Base-by-base conservation (phyloP, 2,888 invertebrate species). In the Aporophyla nigra region DNA sequence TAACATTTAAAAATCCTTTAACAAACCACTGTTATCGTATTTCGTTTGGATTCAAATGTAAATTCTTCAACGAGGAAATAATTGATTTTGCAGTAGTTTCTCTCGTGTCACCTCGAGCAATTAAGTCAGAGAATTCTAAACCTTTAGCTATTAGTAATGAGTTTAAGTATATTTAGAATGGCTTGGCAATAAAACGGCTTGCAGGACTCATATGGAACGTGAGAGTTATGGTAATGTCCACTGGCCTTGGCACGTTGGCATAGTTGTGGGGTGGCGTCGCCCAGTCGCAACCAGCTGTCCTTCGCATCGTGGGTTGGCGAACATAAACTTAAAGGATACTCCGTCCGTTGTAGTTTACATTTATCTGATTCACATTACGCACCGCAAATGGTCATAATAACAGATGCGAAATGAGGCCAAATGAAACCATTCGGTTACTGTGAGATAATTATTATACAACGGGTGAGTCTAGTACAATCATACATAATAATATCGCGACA, bases 191-290 rank as follows among this genome's bases (percentile, higher is more conserved):
- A 89, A 87, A 89, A 88, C 76, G 69, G 73, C 58, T 83, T 70
- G 51, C 71, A 84, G 82, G 82, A 76, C 74, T 84, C 74, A 86
- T 87, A 83, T 87, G 78, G 87, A 90, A 91, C 90, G 91, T 91
- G 88, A 89, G 88, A 89, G 87, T 87, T 92, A 92, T 91, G 91
- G 89, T 92, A 92, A 93, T 90, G 89, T 83, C 80, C 83, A 81
- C 82, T 82, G 90, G 86, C 94, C 95, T 93, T 94, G 94, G 93
- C 93, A 92, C 91, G 89, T 88, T 94, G 91, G 93, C 93, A 92
- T 89, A 87, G 83, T 90, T 92, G 83, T 86, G 86, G 83, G 80
- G 79, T 86, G 87, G 89, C 90, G 91, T 83, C 90, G 78, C 62
- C 5, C 46, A 54, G 85, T 76, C 87, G 88, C 59, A 54, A 24